A percentile compares a stretch with the other conserved stretches of the same genome.
These are phyloP conservation scores for Chrysocyon brachyurus DNA, from an alignment of 2,797 vertebrate species.

Conservation along the genomic window DNA sequence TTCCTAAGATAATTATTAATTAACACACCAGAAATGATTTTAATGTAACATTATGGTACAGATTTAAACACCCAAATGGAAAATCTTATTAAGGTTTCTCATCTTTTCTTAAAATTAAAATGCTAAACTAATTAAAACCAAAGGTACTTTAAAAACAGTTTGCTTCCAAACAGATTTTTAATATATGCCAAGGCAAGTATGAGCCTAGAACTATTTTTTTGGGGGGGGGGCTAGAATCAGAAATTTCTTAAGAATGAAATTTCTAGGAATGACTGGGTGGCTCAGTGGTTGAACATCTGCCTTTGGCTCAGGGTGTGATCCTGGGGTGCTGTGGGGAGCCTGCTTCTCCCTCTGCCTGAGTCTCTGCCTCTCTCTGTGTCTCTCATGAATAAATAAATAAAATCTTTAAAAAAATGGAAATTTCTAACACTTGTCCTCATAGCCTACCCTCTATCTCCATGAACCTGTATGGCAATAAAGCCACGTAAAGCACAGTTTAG, in stretches of 20 bases:
- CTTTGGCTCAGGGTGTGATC: no score
- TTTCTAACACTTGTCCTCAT: background rate
- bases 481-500: background rate
- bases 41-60: constrained; percentile 54
- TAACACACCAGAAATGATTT: constrained; percentile 65
- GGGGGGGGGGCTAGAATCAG: background rate
- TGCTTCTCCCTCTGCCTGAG: no score
- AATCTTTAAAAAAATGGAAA: background rate
- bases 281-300: no score
- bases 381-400: no score
- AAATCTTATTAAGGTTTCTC: constrained; percentile 65
- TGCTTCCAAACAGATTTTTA: constrained; percentile 81
- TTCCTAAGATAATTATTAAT: constrained; percentile 80
- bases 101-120: constrained; percentile 81
- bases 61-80: constrained; percentile 69
- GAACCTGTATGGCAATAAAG: fast-evolving
- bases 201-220: constrained; percentile 43
- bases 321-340: no score
- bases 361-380: no score
- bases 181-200: constrained; percentile 64
- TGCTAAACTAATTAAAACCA: constrained; percentile 83
- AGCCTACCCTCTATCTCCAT: background rate
- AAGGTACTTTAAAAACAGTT: constrained; percentile 79
- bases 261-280: background rate
- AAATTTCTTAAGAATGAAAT: constrained; percentile 53